Base-by-base conservation (phyloP, 1,140 invertebrate species). In the Dinoponera quadriceps region DNA sequence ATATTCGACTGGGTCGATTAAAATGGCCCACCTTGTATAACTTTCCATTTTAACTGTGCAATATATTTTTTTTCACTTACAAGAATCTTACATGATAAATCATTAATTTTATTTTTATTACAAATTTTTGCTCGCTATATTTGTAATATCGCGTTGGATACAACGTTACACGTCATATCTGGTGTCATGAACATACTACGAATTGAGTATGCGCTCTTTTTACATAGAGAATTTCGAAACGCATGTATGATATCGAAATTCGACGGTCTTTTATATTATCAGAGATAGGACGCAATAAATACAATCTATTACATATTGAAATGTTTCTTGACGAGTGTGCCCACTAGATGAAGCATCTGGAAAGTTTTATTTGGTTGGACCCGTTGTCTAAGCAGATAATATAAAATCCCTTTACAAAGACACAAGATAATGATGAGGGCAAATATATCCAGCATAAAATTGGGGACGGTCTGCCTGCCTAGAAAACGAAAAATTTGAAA, bases 281-380 rank as follows among this genome's bases (percentile, higher is more conserved):
- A 25, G 22, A 59, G 4, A 59, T 27, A 16, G 0, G 5, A 57
- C 20, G 9, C 4, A 20, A 57, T 16, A 63, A 72, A 44, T 84
- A 65, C 33, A 22, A 44, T 88, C 16, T 83, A 49, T 87, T 69
- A 54, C 29, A 93, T 83, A 80, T 94, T 96, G 85, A 96, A 95
- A 88, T 96, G 94, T 38, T 90, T 95, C 85, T 96, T 96, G 13
- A 96, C 93, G 63, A 96, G 94, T 73, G 93, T 93, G 4, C 95
- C 95, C 22, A 96, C 95, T 20, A 96, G 91, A 65, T 95, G 95
- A 18, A 96, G 91, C 13, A 95, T 95, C 80, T 95, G 94, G 87
- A 96, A 96, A 0, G 96, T 96, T 90, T 96, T 96, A 85, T 96
- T 96, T 0, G 96, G 96, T 1, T 95, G 95, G 4, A 97, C 88